phyloP scores from a whole-genome alignment of 2,888 invertebrate genomes.

The Aradus depressus region DNA sequence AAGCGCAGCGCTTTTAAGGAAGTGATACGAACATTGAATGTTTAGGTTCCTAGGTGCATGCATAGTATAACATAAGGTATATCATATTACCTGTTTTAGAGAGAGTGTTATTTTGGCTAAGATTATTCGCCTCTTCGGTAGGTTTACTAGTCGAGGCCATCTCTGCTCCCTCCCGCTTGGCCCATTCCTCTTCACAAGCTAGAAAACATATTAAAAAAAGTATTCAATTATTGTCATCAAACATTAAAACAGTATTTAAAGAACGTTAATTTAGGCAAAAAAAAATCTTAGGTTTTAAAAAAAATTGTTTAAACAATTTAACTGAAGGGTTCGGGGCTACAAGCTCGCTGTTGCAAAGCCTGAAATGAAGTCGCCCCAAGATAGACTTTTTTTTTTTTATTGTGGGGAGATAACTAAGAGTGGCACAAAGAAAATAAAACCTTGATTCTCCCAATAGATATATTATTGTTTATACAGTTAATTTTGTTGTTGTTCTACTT shows the following conservation, averaged over 20 bases:
- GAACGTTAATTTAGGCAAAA: too few relatives aligned
- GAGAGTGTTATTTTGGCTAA: slow-evolving; percentile 22
- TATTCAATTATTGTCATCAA: too few relatives aligned
- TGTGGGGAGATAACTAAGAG: background rate
- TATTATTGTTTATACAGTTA: too few relatives aligned
- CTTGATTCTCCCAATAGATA: too few relatives aligned
- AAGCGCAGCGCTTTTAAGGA: too few relatives aligned
- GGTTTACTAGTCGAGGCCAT: background rate
- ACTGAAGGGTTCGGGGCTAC: background rate
- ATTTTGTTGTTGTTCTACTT: too few relatives aligned
- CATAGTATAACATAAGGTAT: background rate
- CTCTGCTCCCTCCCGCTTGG: slow-evolving; percentile 1
- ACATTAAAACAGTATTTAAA: too few relatives aligned
- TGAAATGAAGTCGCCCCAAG: background rate
- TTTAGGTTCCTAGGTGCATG: background rate
- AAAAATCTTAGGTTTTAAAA: slow-evolving; percentile 1
- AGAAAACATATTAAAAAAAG: too few relatives aligned
- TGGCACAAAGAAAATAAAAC: background rate
- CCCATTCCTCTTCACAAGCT: slow-evolving; percentile 19
- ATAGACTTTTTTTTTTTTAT: background rate
- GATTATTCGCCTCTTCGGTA: slow-evolving; percentile 21
- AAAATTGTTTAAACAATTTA: background rate
- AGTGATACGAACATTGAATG: too few relatives aligned
- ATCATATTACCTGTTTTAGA: slow-evolving; percentile 15
- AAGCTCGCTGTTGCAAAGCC: background rate